These are phyloP conservation scores for Diorhabda sublineata DNA, from an alignment of 1,140 invertebrate genomes.

Conservation along the genomic window DNA sequence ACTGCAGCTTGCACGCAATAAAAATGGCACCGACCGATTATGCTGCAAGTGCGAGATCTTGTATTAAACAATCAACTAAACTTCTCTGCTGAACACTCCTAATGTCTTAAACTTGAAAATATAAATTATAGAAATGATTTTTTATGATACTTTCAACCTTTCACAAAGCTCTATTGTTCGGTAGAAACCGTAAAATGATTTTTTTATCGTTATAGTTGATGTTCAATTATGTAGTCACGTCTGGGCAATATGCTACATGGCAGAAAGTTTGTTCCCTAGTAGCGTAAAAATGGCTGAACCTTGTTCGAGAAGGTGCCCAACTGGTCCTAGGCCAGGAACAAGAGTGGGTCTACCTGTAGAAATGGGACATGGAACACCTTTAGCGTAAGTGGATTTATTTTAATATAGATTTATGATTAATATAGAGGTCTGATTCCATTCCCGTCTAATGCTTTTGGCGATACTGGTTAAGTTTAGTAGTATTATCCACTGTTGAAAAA, in stretches of 20 bases:
- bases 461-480: too few species aligned
- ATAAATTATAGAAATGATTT: background rate
- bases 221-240: slow-evolving; percentile 69
- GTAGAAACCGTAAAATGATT: background rate
- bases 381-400: slow-evolving; percentile 42
- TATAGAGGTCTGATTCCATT: too few species aligned
- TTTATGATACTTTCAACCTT: background rate
- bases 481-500: too few species aligned
- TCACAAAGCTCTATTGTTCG: too few species aligned
- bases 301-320: slow-evolving; percentile 64
- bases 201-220: slow-evolving; percentile 48
- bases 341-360: slow-evolving; percentile 45
- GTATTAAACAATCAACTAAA: too few species aligned
- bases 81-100: background rate
- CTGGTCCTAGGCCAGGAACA: slow-evolving; percentile 54
- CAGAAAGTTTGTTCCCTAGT: slow-evolving; percentile 58
- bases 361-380: slow-evolving; percentile 58
- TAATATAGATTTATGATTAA: too few species aligned
- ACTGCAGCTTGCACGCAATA: too few species aligned
- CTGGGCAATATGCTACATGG: slow-evolving; percentile 70
- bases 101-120: background rate
- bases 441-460: too few species aligned
- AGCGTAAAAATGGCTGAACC: slow-evolving; percentile 57
- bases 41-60: too few species aligned
- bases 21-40: too few species aligned